These are phyloP conservation scores for Ophion ellenae DNA, from an alignment of 2,888 invertebrate species.

Conservation along the genomic window DNA sequence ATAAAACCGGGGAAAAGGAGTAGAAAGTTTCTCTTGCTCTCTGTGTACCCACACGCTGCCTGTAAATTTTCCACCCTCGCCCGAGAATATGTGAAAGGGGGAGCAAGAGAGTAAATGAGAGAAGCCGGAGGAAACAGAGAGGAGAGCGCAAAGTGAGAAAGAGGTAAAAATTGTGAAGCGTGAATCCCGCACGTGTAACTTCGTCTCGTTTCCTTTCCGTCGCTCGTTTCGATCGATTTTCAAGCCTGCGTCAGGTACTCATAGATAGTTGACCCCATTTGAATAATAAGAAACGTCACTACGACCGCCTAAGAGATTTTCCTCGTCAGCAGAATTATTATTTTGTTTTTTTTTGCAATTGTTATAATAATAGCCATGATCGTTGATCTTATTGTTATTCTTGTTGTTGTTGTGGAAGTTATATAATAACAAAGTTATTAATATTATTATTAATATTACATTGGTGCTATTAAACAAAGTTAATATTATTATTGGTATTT, in stretches of 20 bases:
- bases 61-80: conserved; percentile 4
- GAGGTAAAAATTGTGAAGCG: conserved; percentile 18
- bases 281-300: conserved; percentile 53
- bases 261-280: conserved; percentile 63
- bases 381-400: not conserved
- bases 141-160: conserved; percentile 27
- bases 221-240: conserved; percentile 57
- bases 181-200: conserved; percentile 29
- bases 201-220: conserved; percentile 26
- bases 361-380: not conserved
- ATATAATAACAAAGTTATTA: not conserved
- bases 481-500: no score
- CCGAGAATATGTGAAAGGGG: not conserved
- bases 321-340: conserved; percentile 26
- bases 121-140: not conserved
- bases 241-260: conserved; percentile 55
- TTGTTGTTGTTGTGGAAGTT: no score
- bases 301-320: conserved; percentile 29
- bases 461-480: no score
- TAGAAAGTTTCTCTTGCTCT: conserved; percentile 22
- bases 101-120: not conserved
- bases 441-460: no score
- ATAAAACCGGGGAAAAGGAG: conserved; percentile 16
- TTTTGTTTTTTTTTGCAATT: not conserved
- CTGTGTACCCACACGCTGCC: not conserved